Evolutionary conservation across 2,888 invertebrate species (phyloP), one percentile per base, ranked within the genome.

Genomic region (Pachymerium ferrugineum): DNA sequence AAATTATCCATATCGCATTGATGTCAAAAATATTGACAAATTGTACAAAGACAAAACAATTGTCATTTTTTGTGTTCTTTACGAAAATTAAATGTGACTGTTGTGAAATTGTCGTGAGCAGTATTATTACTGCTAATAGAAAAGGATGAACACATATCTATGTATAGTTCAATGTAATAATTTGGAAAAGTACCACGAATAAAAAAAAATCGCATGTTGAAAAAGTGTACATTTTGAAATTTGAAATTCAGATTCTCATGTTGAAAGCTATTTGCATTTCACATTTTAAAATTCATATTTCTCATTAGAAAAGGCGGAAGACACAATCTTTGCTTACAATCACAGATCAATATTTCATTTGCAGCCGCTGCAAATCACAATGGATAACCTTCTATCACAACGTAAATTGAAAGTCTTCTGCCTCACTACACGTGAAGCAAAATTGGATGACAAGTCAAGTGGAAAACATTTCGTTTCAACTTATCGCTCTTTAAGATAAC

Each of bases 61-160:
- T n/a, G n/a, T n/a, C n/a, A n/a, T n/a, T n/a, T 54, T 54, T 54
- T 54, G 19, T 54, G 19, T 22, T 19, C 47, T 54, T 54, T 54
- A 54, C 47, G 19, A 54, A 54, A 54, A 54, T 22, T 54, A 12
- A 10, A 16, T 54, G 47, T 54, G 22, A 19, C 6, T 54, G 10
- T 54, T 22, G 47, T 54, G 47, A 54, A 38, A 54, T 54, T 54
- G 47, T 54, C 47, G 47, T 54, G 47, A 54, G 47, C 47, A 54
- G 47, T 16, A 54, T 54, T 22, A n/a, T 54, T 22, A 5, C 47
- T 54, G 47, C 47, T 54, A n/a, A n/a, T n/a, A n/a, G 19, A 22
- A 54, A 22, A 54, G 47, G 47, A 54, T 54, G 47, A 54, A 54
- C 47, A 54, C 47, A 54, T 54, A 54, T 54, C 47, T 54, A 54